Conservation (phyloP, 2,113 vertebrate genomes). For the Albula glossodonta region DNA sequence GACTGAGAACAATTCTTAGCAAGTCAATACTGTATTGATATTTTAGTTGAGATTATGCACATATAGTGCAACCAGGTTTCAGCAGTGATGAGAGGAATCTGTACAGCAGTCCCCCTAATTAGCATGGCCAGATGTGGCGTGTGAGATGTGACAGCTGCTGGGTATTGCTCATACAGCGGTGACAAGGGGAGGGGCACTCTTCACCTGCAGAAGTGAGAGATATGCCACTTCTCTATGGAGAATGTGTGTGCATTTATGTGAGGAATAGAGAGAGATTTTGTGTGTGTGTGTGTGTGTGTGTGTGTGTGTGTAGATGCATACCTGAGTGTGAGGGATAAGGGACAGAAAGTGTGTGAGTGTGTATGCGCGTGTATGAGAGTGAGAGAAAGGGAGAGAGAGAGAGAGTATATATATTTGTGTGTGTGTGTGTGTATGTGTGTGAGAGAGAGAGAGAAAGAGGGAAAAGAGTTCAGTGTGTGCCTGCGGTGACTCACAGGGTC, state of each 20-base stretch:
- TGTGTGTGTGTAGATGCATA: neutral
- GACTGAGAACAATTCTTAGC: neutral
- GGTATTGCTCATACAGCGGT: neutral
- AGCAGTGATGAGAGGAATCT: too few species aligned
- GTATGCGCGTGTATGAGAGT: slow-evolving; percentile 8
- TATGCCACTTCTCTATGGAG: too few species aligned
- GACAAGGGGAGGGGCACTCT: neutral
- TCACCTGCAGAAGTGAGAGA: neutral
- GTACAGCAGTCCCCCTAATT: too few species aligned
- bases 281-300: neutral
- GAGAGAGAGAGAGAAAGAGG: neutral
- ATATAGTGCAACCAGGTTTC: neutral
- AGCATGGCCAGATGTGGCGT: neutral
- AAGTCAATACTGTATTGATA: neutral
- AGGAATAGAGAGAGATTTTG: neutral
- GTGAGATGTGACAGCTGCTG: neutral
- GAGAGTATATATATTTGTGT: slow-evolving; percentile 11
- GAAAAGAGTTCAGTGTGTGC: neutral
- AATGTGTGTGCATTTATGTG: neutral
- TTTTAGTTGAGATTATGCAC: neutral
- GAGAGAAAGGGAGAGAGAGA: neutral
- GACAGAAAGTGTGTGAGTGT: neutral
- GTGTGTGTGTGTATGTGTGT: slow-evolving; percentile 19
- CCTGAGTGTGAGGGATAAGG: neutral
- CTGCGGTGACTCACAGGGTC: slow-evolving; percentile 38